Percentiles rank a stretch among this genome's conserved stretches.
phyloP scores from a whole-genome alignment of 2,113 vertebrate genomes.

The Poecile atricapillus region DNA sequence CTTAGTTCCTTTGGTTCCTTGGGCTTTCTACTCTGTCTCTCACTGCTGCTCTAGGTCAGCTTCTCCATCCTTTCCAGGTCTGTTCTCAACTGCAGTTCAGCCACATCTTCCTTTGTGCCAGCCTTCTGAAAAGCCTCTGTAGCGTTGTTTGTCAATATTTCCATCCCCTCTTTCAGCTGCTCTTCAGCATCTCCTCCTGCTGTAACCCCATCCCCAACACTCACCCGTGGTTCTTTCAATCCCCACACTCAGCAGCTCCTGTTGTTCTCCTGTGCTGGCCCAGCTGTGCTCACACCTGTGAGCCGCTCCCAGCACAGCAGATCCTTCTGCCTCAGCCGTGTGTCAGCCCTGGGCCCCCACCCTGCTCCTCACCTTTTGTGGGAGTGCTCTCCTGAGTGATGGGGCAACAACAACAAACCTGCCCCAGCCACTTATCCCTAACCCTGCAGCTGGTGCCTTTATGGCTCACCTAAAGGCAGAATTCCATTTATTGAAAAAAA shows the following conservation, averaged over 20 bases:
- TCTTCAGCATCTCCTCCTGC: not conserved
- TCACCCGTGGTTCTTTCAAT: not conserved
- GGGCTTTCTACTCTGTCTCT: not conserved
- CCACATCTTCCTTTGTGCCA: not conserved
- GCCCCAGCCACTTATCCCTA: not conserved
- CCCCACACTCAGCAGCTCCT: not conserved
- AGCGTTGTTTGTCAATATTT: rapidly evolving
- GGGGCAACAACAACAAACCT: not conserved
- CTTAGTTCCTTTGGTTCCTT: no score
- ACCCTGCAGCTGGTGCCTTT: no score
- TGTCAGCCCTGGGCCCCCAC: not conserved
- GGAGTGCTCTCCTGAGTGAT: not conserved
- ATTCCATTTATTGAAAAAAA: not conserved
- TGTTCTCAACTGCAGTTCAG: not conserved
- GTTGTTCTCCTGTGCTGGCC: not conserved
- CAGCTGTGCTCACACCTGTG: not conserved
- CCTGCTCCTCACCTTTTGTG: not conserved
- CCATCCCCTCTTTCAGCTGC: not conserved
- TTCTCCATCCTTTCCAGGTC: not conserved
- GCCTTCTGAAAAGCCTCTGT: not conserved
- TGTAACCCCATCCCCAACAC: not conserved
- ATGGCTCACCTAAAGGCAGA: not conserved
- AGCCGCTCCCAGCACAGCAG: no score
- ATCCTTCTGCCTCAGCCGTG: not conserved
- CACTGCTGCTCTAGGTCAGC: not conserved